Percentiles rank a stretch among this genome's conserved stretches.
Evolutionary conservation across 2,888 invertebrate species (phyloP).

Genomic region (Sphecodes monilicornis): DNA sequence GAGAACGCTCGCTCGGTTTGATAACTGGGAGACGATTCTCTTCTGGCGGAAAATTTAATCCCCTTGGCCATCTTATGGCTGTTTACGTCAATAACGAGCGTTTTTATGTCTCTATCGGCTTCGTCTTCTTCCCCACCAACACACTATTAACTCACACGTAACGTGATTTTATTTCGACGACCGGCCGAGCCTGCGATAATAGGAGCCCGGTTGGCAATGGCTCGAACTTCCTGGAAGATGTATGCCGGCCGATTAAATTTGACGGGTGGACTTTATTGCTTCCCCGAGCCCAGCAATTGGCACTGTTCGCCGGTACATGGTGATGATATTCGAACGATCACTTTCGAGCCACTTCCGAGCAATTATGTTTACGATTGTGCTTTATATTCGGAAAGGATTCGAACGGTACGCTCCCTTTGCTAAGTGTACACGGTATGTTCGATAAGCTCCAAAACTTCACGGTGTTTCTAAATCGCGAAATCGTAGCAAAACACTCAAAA

Average conservation of each 20-base stretch:
- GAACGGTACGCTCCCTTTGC: neutral
- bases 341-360: slow-evolving; percentile 18
- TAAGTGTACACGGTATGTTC: too few relatives aligned
- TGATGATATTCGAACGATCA: slow-evolving; percentile 21
- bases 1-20: neutral
- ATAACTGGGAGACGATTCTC: slow-evolving; percentile 8
- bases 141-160: slow-evolving; percentile 25
- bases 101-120: slow-evolving; percentile 22
- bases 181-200: slow-evolving; percentile 15
- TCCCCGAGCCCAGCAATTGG: slow-evolving; percentile 33
- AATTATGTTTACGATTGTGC: slow-evolving; percentile 25
- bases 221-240: slow-evolving; percentile 28
- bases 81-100: slow-evolving; percentile 15
- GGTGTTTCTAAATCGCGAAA: too few relatives aligned
- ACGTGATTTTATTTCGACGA: slow-evolving; percentile 27
- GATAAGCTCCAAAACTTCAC: too few relatives aligned
- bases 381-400: neutral
- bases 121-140: neutral
- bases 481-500: too few relatives aligned
- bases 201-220: slow-evolving; percentile 32
- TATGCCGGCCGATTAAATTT: slow-evolving; percentile 42
- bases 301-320: slow-evolving; percentile 19
- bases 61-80: neutral
- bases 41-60: neutral
- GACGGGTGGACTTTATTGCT: slow-evolving; percentile 45